Conservation (phyloP, 2,888 invertebrate genomes). For the Apotomis capreana region DNA sequence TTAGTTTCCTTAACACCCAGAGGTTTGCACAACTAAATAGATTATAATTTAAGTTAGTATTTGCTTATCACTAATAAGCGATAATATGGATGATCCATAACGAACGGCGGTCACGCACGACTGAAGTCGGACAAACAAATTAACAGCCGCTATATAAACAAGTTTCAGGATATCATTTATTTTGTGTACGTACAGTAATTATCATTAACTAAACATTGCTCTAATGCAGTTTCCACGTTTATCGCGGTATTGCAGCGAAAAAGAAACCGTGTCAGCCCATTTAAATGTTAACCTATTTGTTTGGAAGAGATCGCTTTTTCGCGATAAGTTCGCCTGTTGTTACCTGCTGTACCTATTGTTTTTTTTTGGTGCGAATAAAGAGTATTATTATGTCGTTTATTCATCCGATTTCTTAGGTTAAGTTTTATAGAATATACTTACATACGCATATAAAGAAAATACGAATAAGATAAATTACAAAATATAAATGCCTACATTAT, state of each 20-base stretch:
- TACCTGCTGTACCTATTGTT: too few relatives aligned
- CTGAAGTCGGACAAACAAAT: constrained; percentile 58
- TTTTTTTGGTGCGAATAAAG: too few relatives aligned
- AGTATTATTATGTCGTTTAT: too few relatives aligned
- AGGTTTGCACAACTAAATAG: neutral
- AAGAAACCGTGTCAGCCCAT: too few relatives aligned
- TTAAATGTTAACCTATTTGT: too few relatives aligned
- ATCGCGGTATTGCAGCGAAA: neutral
- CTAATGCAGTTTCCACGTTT: constrained; percentile 15
- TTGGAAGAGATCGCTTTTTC: too few relatives aligned
- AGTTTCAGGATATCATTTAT: constrained; percentile 30
- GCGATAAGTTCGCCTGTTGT: too few relatives aligned
- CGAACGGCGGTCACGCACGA: constrained; percentile 52
- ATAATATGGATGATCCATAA: constrained; percentile 54
- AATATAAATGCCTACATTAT: too few relatives aligned
- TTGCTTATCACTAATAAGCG: constrained; percentile 50
- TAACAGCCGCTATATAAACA: constrained; percentile 42
- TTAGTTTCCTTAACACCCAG: too few relatives aligned
- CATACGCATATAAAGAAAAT: too few relatives aligned
- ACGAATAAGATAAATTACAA: neutral
- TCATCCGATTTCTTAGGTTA: too few relatives aligned
- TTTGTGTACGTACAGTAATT: constrained; percentile 2
- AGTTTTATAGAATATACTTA: too few relatives aligned
- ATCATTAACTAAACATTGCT: constrained; percentile 13
- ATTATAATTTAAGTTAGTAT: constrained; percentile 15